Base-by-base conservation (phyloP, 2,797 vertebrate genomes). In the Selene dorsalis region DNA sequence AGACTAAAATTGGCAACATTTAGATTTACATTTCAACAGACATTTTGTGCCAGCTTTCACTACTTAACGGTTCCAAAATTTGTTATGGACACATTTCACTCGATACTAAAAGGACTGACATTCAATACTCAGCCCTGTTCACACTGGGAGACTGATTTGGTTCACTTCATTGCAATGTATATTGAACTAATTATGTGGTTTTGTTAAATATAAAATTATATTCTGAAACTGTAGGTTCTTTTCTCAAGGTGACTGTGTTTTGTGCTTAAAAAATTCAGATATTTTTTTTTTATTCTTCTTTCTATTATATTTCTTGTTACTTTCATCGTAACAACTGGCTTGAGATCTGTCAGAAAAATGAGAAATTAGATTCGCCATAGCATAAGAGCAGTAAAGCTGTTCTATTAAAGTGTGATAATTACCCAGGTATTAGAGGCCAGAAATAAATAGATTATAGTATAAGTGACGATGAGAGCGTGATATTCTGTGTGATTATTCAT, bases 401-500 rank as follows among this genome's bases (percentile, higher is more conserved):
- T 57, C 39, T 64, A 58, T 76, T 66, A 50, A 70, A 55, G 38
- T 73, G 56, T 64, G 38, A 69, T 74, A 55, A 74, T 79, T 81
- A 47, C 12, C 61, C 50, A 58, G 47, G 47, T 10, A 6, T 75
- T 17, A 43, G 32, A 39, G 60, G 83, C 53, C 56, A 73, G 28
- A 68, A 69, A 70, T 62, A 69, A 75, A 78, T 60, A 13, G 50
- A 55, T 73, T 75, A 67, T 53, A 56, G n/a, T 75, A 57, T 62
- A 73, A 59, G 69, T 79, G 65, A 73, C 61, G 39, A 53, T 87
- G 82, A 72, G 66, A 75, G 70, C 66, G 32, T 73, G 70, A 81
- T 73, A 55, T 77, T 84, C 76, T 10, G 1, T 32, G 70, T 57
- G 64, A 53, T 84, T 76, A 69, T 67, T 89, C 43, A 43, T 59